Evolutionary conservation across 2,888 invertebrate genomes (phyloP), one percentile per base, ranked within the genome.

Genomic region (Mactromeris polynyma): DNA sequence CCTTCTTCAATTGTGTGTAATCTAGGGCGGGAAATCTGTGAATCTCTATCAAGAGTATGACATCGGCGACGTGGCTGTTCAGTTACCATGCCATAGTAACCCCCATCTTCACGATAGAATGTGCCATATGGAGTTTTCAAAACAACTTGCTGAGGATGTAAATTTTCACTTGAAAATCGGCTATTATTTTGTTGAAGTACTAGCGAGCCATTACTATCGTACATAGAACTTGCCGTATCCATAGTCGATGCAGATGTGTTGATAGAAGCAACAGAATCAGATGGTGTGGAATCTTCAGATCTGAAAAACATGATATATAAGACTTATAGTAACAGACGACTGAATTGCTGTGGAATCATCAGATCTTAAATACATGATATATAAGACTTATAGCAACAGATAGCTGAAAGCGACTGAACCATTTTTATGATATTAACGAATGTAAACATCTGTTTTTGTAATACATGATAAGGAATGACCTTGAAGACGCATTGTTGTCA

Each of bases 41-140:
- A 95, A 85, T 95, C 95, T 2, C 95, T 91, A 83, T 95, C 95
- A 21, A 95, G 90, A 7, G 95, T 95, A 83, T 95, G 95, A 90
- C 95, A 95, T 42, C 95, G 87, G 9, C 95, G 94, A 21, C 95
- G 93, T 0, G 95, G 94, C 89, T 94, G 94, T 11, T 95, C 95
- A 4, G 94, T 88, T 51, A 95, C 90, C 91, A 95, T 89, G 2
- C 94, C 94, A 86, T 95, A 95, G 83, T 94, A 95, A 4, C 94
- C 94, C 42, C 93, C 93, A 73, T 95, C 95, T 84, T 95, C 95
- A 31, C 95, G 94, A 90, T 94, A 95, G 85, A 96, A 95, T 31
- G 95, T 95, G 9, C 96, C 95, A 78, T 95, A 95, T 0, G 96
- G 95, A 17, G 95, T 96, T 82, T 95, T 94, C n/a, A 96, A 87